These are phyloP conservation scores for Melanaphis sacchari DNA, from an alignment of 1,140 invertebrate species.

Conservation along the genomic window DNA sequence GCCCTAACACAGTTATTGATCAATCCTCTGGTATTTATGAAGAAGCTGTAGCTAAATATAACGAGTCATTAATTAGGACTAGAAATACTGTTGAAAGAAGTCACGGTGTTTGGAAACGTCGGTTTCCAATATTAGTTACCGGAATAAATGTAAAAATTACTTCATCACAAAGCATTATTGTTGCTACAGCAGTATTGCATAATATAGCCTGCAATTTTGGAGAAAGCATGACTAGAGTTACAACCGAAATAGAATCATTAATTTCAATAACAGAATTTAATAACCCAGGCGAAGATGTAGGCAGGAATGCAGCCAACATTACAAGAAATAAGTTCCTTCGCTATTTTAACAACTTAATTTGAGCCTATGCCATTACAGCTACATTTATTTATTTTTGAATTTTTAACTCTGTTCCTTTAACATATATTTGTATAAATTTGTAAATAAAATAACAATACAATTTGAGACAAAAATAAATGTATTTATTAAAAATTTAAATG, in stretches of 20 bases:
- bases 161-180: background rate
- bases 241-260: background rate
- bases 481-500: too few species aligned
- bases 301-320: background rate
- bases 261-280: background rate
- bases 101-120: constrained; percentile 64
- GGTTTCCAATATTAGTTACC: background rate
- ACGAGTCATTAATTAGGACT: constrained; percentile 62
- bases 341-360: background rate
- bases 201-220: too few species aligned
- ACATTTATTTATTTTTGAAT: too few species aligned
- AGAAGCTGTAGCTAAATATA: constrained; percentile 58
- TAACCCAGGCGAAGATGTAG: background rate
- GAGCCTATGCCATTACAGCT: too few species aligned
- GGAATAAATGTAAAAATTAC: background rate
- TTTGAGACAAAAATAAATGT: too few species aligned
- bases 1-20: background rate
- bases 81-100: constrained; percentile 63
- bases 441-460: too few species aligned
- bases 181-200: background rate
- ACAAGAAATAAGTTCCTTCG: background rate
- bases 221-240: too few species aligned
- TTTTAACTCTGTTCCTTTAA: too few species aligned
- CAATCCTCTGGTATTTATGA: background rate
- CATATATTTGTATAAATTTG: too few species aligned